phyloP scores from a whole-genome alignment of 2,888 invertebrate genomes.

The Mycalesis mineus region DNA sequence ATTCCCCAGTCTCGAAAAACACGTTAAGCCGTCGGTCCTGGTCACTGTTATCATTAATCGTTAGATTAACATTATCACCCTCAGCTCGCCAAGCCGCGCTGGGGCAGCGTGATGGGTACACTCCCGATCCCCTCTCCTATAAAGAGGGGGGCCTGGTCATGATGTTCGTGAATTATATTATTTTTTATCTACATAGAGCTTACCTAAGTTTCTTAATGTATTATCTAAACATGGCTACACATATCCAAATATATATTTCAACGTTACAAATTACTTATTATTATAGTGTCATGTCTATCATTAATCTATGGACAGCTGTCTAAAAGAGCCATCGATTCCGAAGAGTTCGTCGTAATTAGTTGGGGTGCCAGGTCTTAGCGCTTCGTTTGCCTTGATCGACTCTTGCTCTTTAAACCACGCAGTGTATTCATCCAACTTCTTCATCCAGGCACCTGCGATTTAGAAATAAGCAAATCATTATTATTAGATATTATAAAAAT shows the following conservation, averaged over 20 bases:
- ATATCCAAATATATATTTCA: too few species aligned
- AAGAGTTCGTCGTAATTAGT: constrained; percentile 91
- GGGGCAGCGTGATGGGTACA: too few species aligned
- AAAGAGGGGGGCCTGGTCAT: too few species aligned
- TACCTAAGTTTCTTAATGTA: too few species aligned
- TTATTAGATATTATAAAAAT: background rate
- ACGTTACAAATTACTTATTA: background rate
- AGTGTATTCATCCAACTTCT: constrained; percentile 83
- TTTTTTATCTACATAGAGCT: too few species aligned
- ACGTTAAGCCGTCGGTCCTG: too few species aligned
- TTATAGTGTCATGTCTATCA: background rate
- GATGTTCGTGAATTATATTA: too few species aligned
- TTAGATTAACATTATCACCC: too few species aligned
- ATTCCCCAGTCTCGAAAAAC: too few species aligned
- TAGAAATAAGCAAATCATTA: background rate
- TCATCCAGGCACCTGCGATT: constrained; percentile 80
- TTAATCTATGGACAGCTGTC: constrained; percentile 86
- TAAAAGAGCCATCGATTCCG: constrained; percentile 91
- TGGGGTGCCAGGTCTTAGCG: constrained; percentile 87
- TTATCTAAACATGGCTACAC: background rate
- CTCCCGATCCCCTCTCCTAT: too few species aligned
- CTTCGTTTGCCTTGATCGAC: constrained; percentile 84
- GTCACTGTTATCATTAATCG: too few species aligned
- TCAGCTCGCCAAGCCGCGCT: too few species aligned
- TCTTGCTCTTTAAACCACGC: constrained; percentile 90